Evolutionary conservation across 2,113 vertebrate genomes (phyloP), one percentile per base, ranked within the genome.

Genomic region (Stigmatopora nigra): DNA sequence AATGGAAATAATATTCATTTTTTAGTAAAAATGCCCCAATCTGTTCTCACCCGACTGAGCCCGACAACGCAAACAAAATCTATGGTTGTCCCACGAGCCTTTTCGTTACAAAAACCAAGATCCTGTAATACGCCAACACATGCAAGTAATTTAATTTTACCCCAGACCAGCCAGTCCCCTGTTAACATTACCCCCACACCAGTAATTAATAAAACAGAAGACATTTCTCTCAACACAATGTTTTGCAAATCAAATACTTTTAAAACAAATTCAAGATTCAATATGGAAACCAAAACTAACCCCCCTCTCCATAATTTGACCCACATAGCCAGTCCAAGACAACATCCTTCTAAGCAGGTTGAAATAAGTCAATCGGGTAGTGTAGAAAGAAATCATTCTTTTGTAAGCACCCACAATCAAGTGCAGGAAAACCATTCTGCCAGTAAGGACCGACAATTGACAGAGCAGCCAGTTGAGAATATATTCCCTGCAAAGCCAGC

Each of bases 401-500:
- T 15, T 58, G 20, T 64, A 65, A 59, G 72, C 49, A 35, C 58
- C 9, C 45, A 35, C 0, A 2, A 67, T 69, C n/a, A 10, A 1
- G 19, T 35, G 35, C 70, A 70, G 71, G 20, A 61, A 77, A 82
- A 61, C 41, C 64, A 4, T 2, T 51, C 62, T 41, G 49, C 9
- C 13, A 70, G 14, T 66, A 68, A 75, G 57, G 60, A 45, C 72
- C 69, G 77, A 73, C 15, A 59, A 56, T 47, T 61, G 2, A 71
- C 70, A 70, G 77, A 74, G 52, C 61, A 38, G 75, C 63, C 44
- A 11, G 17, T 73, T 81, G 69, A 69, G 15, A 81, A 19, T 46
- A 63, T 17, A 67, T 73, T 66, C 47, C 69, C 71, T 45, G 41
- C 73, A 82, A 70, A 78, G 61, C 70, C 83, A 75, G 60, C 72